Percentiles rank a stretch among this genome's conserved stretches.
Evolutionary conservation across 2,888 invertebrate species (phyloP).

Genomic region (Acrocyrtus sp.): DNA sequence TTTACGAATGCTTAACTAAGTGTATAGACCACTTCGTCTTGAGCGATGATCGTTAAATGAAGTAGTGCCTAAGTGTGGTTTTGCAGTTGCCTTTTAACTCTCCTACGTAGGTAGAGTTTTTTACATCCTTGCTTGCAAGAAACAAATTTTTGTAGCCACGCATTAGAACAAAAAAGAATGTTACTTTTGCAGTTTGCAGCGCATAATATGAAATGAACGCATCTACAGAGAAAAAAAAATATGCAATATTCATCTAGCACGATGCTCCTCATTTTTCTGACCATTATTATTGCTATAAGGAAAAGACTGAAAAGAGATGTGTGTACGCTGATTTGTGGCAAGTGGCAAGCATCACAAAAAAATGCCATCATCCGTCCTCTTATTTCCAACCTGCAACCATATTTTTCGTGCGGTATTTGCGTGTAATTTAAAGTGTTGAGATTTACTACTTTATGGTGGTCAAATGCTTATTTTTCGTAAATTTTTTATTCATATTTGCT

Average conservation of each 20-base stretch:
- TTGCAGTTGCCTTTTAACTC: constrained; percentile 17
- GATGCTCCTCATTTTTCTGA: too few species aligned
- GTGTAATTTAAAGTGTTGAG: constrained; percentile 26
- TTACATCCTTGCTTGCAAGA: constrained; percentile 16
- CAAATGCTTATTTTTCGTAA: neutral
- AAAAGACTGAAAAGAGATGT: too few species aligned
- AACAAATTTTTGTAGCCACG: constrained; percentile 42
- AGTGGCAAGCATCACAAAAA: too few species aligned
- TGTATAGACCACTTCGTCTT: neutral
- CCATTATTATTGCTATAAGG: too few species aligned
- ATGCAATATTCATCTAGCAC: too few species aligned
- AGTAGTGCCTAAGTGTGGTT: neutral
- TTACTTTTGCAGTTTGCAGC: too few species aligned
- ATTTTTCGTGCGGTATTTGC: too few species aligned
- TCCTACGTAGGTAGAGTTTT: neutral
- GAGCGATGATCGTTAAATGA: neutral
- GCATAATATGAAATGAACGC: too few species aligned
- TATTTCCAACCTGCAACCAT: too few species aligned
- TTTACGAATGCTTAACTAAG: constrained; percentile 13
- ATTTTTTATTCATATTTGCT: neutral
- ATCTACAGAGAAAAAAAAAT: too few species aligned
- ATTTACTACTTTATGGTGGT: neutral
- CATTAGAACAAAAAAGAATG: constrained; percentile 23
- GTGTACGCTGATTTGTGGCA: too few species aligned
- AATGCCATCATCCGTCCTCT: too few species aligned